Conservation (phyloP, 2,113 vertebrate genomes). For the Bujurquina vittata region DNA sequence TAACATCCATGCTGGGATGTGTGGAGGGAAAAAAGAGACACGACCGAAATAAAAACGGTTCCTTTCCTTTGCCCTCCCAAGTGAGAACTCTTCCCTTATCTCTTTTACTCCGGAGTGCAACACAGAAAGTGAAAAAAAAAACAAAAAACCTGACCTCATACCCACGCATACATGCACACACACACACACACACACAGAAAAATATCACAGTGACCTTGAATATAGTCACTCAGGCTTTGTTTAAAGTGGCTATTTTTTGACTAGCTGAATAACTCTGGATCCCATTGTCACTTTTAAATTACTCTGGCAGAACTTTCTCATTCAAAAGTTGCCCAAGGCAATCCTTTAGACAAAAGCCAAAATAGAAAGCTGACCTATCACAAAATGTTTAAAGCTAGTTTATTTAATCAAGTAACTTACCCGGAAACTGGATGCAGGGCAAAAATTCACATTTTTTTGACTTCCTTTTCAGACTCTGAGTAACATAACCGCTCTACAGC, state of each 20-base stretch:
- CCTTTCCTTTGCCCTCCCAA: neutral
- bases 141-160: too few species aligned
- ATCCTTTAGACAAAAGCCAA: constrained; percentile 59
- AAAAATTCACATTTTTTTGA: neutral
- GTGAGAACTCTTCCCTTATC: constrained; percentile 38
- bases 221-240: constrained; percentile 30
- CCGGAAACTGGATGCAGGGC: constrained; percentile 5
- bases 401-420: constrained; percentile 46
- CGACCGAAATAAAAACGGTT: constrained; percentile 29
- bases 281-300: constrained; percentile 63
- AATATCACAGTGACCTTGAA: constrained; percentile 57
- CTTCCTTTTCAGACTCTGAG: neutral
- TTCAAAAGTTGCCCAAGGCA: constrained; percentile 43
- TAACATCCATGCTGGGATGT: constrained; percentile 50
- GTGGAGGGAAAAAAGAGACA: constrained; percentile 22
- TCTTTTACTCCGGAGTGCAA: constrained; percentile 47
- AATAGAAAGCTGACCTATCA: constrained; percentile 38
- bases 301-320: constrained; percentile 53
- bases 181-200: constrained; percentile 4
- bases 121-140: constrained; percentile 34
- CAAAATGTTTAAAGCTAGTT: constrained; percentile 27
- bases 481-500: neutral
- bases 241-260: constrained; percentile 45
- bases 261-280: constrained; percentile 41
- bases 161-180: neutral